Base-by-base conservation (phyloP, 2,797 vertebrate genomes). In the Chromis chromis region DNA sequence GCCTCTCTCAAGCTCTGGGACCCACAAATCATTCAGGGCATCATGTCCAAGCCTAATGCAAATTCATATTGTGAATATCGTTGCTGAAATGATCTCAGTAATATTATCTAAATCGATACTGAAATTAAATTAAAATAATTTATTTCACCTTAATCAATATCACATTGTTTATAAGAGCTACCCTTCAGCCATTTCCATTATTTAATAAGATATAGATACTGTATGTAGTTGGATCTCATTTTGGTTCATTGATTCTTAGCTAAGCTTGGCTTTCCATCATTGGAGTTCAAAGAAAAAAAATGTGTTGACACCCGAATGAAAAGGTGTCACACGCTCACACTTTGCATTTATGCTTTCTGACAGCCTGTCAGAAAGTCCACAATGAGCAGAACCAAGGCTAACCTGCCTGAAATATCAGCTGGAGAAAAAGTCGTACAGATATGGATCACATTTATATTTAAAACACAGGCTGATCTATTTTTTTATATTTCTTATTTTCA, bases 341-440 rank as follows among this genome's bases (percentile, higher is more conserved):
- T 70, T 56, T 73, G 58, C 52, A 69, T 82, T 78, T 14, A 80
- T 84, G 71, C 39, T 59, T 55, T 55, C 76, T 77, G 78, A 83
- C 83, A 75, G 58, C 52, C 53, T 84, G 79, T 78, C 81, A 76
- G n/a, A 59, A 70, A 54, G 53, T 73, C 59, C 62, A 64, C 44
- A 71, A 49, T 14, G 9, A 39, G 16, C 44, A 65, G 65, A 73
- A 79, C 53, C 52, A 57, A 33, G 19, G 19, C 14, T 58, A 36
- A 24, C 52, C 66, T 73, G 54, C 12, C 61, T 14, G 58, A 8
- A 22, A 65, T 50, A 60, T 64, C 6, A 70, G 36, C 7, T 3
- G 1, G 31, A n/a, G 25, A 17, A 28, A 65, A 53, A 54, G 56
- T 19, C 16, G 61, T 27, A 33, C 28, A 19, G 61, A 44, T 19